These are phyloP conservation scores for Aleadryas rufinucha DNA, from an alignment of 2,113 vertebrate species.

Conservation along the genomic window DNA sequence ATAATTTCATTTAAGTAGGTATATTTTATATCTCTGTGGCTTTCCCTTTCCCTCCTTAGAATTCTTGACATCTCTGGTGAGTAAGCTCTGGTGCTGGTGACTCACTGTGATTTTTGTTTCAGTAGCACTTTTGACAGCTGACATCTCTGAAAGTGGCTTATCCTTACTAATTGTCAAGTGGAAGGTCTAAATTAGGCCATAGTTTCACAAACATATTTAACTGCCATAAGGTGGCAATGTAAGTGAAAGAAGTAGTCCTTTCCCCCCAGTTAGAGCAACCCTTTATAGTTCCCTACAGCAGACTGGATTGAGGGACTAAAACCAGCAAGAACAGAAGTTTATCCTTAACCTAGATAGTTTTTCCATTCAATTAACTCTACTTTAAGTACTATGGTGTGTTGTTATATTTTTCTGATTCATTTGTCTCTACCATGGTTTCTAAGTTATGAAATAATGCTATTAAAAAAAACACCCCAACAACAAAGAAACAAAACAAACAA, in stretches of 20 bases:
- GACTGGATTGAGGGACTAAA: neutral
- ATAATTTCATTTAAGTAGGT: neutral
- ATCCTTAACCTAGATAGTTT: neutral
- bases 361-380: neutral
- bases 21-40: neutral
- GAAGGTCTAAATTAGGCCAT: neutral
- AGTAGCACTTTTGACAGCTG: constrained; percentile 30
- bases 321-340: neutral
- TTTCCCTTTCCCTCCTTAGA: neutral
- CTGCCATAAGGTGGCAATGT: neutral
- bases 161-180: neutral
- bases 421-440: neutral
- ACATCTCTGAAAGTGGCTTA: neutral
- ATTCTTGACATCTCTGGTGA: neutral
- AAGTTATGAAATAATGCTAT: neutral
- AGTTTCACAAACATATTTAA: neutral
- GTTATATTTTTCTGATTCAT: neutral
- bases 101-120: constrained; percentile 16
- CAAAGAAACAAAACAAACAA: neutral
- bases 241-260: neutral
- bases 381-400: neutral
- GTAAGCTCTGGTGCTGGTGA: neutral
- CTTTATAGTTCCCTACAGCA: neutral
- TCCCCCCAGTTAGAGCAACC: neutral
- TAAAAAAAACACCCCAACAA: neutral